Evolutionary conservation across 1,140 invertebrate genomes (phyloP).

Genomic region (Linepithema humile): DNA sequence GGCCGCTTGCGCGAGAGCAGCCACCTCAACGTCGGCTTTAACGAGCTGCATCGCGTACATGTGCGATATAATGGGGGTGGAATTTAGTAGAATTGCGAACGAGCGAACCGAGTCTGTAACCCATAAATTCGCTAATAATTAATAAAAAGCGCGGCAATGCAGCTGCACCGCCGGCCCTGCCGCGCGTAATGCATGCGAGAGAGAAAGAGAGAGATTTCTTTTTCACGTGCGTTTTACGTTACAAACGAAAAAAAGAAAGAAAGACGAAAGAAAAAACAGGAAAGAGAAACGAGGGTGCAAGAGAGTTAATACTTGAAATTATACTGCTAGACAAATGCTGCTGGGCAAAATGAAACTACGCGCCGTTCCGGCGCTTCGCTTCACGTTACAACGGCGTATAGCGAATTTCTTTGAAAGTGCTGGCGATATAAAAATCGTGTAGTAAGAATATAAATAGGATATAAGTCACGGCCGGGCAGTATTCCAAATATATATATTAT

Average conservation of each 20-base stretch:
- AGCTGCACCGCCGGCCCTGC: neutral
- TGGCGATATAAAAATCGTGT: neutral
- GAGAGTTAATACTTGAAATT: slow-evolving; percentile 21
- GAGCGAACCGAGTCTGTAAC: slow-evolving; percentile 20
- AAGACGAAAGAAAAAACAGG: no score
- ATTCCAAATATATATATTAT: neutral
- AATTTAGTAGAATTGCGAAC: slow-evolving; percentile 32
- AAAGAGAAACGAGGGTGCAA: neutral
- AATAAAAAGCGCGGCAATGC: slow-evolving; percentile 39
- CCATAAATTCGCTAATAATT: slow-evolving; percentile 48
- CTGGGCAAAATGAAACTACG: neutral
- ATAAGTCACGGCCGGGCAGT: neutral
- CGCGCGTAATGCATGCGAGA: neutral
- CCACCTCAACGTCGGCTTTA: slow-evolving; percentile 40
- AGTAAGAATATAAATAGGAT: slow-evolving; percentile 18
- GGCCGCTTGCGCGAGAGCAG: neutral
- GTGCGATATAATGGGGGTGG: slow-evolving; percentile 28
- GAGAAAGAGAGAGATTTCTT: neutral
- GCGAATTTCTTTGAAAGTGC: neutral
- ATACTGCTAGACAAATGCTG: neutral
- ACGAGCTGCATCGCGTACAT: slow-evolving; percentile 49
- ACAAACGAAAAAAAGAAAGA: neutral
- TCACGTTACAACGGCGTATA: neutral
- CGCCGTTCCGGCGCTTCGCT: neutral
- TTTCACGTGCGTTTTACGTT: neutral